Evolutionary conservation across 2,888 invertebrate species (phyloP).

Genomic region (Lamellibrachia columna): DNA sequence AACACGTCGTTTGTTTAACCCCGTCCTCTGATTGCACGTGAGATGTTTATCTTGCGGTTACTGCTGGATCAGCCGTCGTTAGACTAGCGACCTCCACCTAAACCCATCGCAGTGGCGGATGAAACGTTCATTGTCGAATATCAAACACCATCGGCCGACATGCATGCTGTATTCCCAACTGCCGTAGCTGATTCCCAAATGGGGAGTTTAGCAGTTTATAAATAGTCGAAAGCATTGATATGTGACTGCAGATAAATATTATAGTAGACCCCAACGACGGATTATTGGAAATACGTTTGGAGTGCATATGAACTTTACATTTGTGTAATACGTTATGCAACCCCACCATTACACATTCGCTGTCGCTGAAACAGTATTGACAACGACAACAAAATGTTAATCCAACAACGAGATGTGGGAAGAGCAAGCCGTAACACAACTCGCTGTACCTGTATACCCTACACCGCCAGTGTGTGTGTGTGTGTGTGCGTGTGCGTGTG

Average conservation of each 20-base stretch:
- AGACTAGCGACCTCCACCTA: background rate
- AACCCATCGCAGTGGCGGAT: background rate
- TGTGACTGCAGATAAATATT: too few relatives aligned
- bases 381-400: background rate
- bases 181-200: too few relatives aligned
- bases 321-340: background rate
- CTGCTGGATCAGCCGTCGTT: background rate
- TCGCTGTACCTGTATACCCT: background rate
- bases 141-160: too few relatives aligned
- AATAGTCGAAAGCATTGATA: too few relatives aligned
- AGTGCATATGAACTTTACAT: too few relatives aligned
- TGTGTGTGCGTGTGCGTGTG: too few relatives aligned
- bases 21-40: constrained; percentile 9
- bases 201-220: too few relatives aligned
- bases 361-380: background rate
- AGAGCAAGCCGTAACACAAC: background rate
- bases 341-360: background rate
- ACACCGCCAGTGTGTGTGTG: background rate
- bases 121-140: background rate
- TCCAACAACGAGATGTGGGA: background rate
- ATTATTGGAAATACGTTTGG: too few relatives aligned
- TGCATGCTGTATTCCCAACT: too few relatives aligned
- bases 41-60: background rate
- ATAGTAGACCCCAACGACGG: too few relatives aligned
- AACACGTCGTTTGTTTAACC: constrained; percentile 9